These are phyloP conservation scores for Brachionichthys hirsutus DNA, from an alignment of 2,113 vertebrate species.

Conservation along the genomic window DNA sequence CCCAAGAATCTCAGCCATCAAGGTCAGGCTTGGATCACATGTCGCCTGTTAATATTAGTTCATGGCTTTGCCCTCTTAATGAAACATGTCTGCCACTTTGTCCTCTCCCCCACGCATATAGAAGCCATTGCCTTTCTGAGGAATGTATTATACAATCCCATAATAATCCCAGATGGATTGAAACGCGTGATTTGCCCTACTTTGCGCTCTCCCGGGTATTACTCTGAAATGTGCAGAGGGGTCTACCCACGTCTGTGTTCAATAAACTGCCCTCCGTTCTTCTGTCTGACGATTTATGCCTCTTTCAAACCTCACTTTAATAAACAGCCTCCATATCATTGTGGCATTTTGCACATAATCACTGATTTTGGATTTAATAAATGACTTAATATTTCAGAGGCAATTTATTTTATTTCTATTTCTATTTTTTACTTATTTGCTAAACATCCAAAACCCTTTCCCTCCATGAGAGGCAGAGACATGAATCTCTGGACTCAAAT, in stretches of 20 bases:
- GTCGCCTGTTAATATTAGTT: slow-evolving; percentile 57
- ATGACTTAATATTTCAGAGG: background rate
- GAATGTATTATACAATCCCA: slow-evolving; percentile 9
- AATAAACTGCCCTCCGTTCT: slow-evolving; percentile 13
- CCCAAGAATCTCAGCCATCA: slow-evolving; percentile 59
- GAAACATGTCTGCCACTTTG: slow-evolving; percentile 33
- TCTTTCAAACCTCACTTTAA: background rate
- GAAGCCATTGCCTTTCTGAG: slow-evolving; percentile 4
- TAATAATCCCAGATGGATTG: slow-evolving; percentile 43
- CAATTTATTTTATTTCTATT: background rate
- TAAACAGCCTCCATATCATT: no score
- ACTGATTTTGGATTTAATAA: no score
- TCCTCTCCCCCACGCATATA: background rate
- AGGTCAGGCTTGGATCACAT: slow-evolving; percentile 67
- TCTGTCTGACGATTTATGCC: slow-evolving; percentile 20
- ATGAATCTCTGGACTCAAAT: slow-evolving; percentile 12
- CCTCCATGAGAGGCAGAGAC: slow-evolving; percentile 1
- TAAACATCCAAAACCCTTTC: slow-evolving; percentile 6
- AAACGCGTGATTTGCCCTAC: slow-evolving; percentile 47
- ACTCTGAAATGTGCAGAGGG: no score
- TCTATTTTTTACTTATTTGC: background rate
- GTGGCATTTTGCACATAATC: no score
- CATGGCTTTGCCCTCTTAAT: slow-evolving; percentile 22
- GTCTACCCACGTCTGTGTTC: no score
- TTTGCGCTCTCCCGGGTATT: slow-evolving; percentile 28